These are phyloP conservation scores for Hipparchia semele DNA, from an alignment of 2,888 invertebrate genomes.

Conservation along the genomic window DNA sequence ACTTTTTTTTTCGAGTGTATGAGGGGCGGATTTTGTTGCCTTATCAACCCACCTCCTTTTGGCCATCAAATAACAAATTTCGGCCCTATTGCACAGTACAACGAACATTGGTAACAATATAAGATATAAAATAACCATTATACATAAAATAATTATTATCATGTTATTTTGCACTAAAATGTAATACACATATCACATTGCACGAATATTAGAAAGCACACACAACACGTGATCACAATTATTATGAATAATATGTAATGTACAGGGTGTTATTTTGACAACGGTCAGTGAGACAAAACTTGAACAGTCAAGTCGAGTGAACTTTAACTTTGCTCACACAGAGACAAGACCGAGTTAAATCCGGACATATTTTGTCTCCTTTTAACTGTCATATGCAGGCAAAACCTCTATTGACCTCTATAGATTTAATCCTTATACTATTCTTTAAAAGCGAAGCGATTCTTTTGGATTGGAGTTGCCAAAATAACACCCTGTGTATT, in stretches of 20 bases:
- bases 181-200: slow-evolving; percentile 13
- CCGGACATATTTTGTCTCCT: not conserved
- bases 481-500: not conserved
- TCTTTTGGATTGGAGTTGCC: not conserved
- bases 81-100: slow-evolving; percentile 6
- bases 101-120: slow-evolving; percentile 2
- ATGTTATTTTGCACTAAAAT: slow-evolving; percentile 8
- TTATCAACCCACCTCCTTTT: too few species aligned
- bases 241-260: not conserved
- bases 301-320: not conserved
- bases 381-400: too few species aligned
- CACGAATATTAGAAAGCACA: slow-evolving; percentile 8
- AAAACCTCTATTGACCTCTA: too few species aligned
- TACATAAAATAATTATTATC: not conserved
- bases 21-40: too few species aligned
- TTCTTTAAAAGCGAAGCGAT: not conserved
- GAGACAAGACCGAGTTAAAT: not conserved
- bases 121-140: not conserved
- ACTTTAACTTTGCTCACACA: not conserved
- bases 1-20: too few species aligned
- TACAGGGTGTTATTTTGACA: not conserved
- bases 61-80: not conserved
- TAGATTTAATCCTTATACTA: too few species aligned
- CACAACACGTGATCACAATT: not conserved
- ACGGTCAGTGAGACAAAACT: not conserved